Percentiles rank a stretch among this genome's conserved stretches.
Conservation (phyloP, 1,140 invertebrate species). For the Holcopasites calliopsidis region DNA sequence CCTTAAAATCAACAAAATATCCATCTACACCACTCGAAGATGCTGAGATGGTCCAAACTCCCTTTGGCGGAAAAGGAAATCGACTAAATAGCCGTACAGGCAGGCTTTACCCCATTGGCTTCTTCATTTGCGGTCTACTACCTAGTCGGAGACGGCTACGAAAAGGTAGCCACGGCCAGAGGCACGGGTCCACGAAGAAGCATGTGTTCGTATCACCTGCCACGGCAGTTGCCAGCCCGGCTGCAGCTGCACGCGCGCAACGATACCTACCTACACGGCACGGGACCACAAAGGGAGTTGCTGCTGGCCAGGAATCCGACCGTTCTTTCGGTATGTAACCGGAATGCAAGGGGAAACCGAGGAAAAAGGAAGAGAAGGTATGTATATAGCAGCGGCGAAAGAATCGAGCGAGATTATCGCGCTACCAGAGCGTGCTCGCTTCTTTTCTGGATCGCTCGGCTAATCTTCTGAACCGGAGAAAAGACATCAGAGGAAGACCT, state of each 20-base stretch:
- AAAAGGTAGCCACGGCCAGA: slow-evolving; percentile 19
- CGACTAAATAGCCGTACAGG: too few species aligned
- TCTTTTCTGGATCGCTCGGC: not conserved
- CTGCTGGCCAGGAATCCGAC: slow-evolving; percentile 46
- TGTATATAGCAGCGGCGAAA: too few species aligned
- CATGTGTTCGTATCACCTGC: slow-evolving; percentile 62
- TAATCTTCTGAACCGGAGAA: not conserved
- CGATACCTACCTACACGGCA: slow-evolving; percentile 34
- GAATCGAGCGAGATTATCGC: slow-evolving; percentile 36
- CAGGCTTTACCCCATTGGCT: too few species aligned
- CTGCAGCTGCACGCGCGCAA: slow-evolving; percentile 54
- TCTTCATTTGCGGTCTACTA: too few species aligned
- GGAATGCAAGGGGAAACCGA: slow-evolving; percentile 10
- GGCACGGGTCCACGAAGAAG: slow-evolving; percentile 44
- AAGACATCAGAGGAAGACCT: not conserved
- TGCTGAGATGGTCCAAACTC: too few species aligned
- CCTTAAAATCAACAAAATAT: too few species aligned
- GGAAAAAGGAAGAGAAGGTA: slow-evolving; percentile 7
- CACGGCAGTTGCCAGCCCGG: slow-evolving; percentile 32
- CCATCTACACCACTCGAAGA: too few species aligned
- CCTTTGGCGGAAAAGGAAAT: too few species aligned
- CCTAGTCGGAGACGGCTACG: not conserved
- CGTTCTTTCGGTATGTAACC: slow-evolving; percentile 44
- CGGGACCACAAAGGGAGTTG: too few species aligned
- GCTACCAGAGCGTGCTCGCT: not conserved